Conservation (phyloP, 23 tunicate species). For the Pegea sp. region DNA sequence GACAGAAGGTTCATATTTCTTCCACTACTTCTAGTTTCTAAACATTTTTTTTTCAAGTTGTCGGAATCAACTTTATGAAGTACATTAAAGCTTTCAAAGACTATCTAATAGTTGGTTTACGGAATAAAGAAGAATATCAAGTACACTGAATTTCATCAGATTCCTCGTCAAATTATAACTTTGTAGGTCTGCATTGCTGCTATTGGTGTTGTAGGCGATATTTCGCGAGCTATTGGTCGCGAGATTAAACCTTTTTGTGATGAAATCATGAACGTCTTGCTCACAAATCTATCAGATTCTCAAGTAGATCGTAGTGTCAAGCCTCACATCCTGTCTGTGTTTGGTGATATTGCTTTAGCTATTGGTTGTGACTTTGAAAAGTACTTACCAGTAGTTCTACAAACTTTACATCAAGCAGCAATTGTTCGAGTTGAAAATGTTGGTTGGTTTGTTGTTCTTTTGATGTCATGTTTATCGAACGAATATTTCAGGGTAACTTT, state of each 20-base stretch:
- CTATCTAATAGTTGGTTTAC: conserved; percentile 35
- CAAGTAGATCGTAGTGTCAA: conserved; percentile 75
- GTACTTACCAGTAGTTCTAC: conserved; percentile 52
- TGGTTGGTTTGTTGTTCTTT: neutral
- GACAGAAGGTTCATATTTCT: conserved; percentile 34
- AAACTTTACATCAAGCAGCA: conserved; percentile 90
- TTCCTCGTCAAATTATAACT: neutral
- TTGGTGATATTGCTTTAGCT: conserved; percentile 86
- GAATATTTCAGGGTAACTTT: conserved; percentile 35
- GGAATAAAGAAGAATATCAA: conserved; percentile 81
- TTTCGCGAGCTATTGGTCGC: conserved; percentile 71
- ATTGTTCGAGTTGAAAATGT: conserved; percentile 77
- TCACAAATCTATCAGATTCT: conserved; percentile 56
- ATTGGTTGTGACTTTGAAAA: conserved; percentile 63
- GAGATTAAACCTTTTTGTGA: conserved; percentile 53
- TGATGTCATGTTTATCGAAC: neutral
- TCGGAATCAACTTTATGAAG: conserved; percentile 35
- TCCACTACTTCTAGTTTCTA: neutral
- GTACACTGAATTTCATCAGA: conserved; percentile 11
- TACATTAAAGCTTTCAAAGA: conserved; percentile 73
- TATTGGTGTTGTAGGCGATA: conserved; percentile 92
- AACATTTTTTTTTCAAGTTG: conserved; percentile 36
- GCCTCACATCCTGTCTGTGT: conserved; percentile 90
- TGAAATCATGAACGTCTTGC: conserved; percentile 51
- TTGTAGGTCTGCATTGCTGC: conserved; percentile 94